Base-by-base conservation (phyloP, 2,113 vertebrate genomes). In the Ptychochromis oligacanthus region DNA sequence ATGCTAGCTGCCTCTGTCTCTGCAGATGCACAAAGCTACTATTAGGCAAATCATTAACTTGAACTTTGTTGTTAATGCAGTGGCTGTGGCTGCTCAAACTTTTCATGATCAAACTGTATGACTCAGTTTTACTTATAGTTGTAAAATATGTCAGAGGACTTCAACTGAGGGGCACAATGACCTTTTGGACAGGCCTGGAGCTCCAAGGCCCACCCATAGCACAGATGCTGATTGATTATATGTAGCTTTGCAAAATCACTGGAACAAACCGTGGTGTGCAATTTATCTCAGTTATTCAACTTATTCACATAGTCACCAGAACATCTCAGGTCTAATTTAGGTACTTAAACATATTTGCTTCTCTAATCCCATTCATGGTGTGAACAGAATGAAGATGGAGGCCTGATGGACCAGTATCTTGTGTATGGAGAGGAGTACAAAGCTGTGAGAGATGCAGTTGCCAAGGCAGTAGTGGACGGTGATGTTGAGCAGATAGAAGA, bases 321-420 rank as follows among this genome's bases (percentile, higher is more conserved):
- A 46, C 22, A 59, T 43, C 10, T 40, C 0, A 38, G n/a, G 3
- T 58, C 15, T 22, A 59, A 4, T 24, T 20, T 17, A 28, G 10
- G 3, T 26, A 49, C 55, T 46, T 28, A 46, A 26, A 36, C 2
- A 18, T 40, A 24, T 49, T 34, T 83, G 9, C 40, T 56, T 34
- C 31, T 74, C 3, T 62, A 43, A 38, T 6, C 56, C 9, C 10
- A n/a, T 64, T 78, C 3, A 9, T 49, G 10, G 38, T 56, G 75
- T 79, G 0, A 75, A 60, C 78, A 93, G 95, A 84, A 60, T 18
- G 79, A 93, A 54, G 80, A 93, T 3, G 22, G 28, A 1, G 88
- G 77, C 55, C 94, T 93, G 65, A 94, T 97, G 3, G 97, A 98
- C 77, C 92, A 89, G 2, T 98, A 86, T 89, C 92, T 98, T 62